Evolutionary conservation across 2,888 invertebrate species (phyloP).

Genomic region (Catonia carolina): DNA sequence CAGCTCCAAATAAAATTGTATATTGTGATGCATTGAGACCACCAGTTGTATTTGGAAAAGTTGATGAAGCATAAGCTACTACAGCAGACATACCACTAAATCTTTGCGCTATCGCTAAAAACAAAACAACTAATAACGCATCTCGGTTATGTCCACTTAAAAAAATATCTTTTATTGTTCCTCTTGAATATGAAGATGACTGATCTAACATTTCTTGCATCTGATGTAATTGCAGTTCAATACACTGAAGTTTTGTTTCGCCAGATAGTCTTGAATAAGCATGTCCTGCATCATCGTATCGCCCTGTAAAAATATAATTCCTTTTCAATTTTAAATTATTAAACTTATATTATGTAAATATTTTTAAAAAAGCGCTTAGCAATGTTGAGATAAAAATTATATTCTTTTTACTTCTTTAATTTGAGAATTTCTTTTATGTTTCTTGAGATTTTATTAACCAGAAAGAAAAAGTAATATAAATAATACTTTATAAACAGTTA

Average conservation of each 20-base stretch:
- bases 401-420: no score
- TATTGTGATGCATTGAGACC: slow-evolving; percentile 29
- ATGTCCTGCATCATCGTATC: slow-evolving; percentile 10
- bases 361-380: no score
- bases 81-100: slow-evolving; percentile 33
- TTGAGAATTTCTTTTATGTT: no score
- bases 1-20: slow-evolving; percentile 32
- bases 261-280: slow-evolving; percentile 15
- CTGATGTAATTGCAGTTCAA: not conserved
- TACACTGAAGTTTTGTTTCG: not conserved
- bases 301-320: not conserved
- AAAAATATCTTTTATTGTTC: slow-evolving; percentile 19
- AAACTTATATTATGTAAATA: no score
- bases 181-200: not conserved
- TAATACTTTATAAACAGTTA: no score
- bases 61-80: slow-evolving; percentile 30
- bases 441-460: no score
- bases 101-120: slow-evolving; percentile 29
- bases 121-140: slow-evolving; percentile 29
- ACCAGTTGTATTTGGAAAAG: slow-evolving; percentile 29
- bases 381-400: no score
- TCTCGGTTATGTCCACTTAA: slow-evolving; percentile 18
- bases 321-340: no score
- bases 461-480: no score
- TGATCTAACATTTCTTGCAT: slow-evolving; percentile 15